A percentile compares a stretch with the other conserved stretches of the same genome.
Evolutionary conservation across 1,140 invertebrate species (phyloP).

Genomic region (Idris sp.): DNA sequence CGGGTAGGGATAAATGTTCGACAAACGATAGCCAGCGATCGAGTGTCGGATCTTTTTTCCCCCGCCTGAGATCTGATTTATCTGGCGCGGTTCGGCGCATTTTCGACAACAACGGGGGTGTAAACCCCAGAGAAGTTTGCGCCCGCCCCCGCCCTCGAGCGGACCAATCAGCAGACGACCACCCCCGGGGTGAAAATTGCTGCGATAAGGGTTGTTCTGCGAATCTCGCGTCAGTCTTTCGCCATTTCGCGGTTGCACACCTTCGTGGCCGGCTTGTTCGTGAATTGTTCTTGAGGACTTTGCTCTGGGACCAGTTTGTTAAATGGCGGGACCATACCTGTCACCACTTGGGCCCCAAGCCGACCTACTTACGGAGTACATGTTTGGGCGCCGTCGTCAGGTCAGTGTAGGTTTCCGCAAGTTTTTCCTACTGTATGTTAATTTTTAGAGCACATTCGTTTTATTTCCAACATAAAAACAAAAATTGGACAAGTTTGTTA

Average conservation of each 20-base stretch:
- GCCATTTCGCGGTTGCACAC: constrained; percentile 52
- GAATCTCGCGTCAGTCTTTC: constrained; percentile 61
- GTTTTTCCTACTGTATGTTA: constrained; percentile 38
- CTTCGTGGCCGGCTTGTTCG: too few relatives aligned
- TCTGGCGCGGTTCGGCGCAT: constrained; percentile 59
- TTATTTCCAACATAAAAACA: too few relatives aligned
- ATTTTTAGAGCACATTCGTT: too few relatives aligned
- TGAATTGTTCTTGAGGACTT: too few relatives aligned
- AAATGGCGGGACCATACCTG: constrained; percentile 90
- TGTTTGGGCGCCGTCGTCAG: constrained; percentile 92
- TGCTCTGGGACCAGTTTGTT: too few relatives aligned
- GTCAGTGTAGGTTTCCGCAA: constrained; percentile 79
- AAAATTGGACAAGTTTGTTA: too few relatives aligned
- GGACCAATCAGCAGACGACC: constrained; percentile 53
- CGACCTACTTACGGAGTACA: constrained; percentile 92
- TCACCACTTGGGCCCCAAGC: constrained; percentile 86
- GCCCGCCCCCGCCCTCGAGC: constrained; percentile 53
- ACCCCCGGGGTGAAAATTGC: constrained; percentile 32
- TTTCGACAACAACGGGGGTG: constrained; percentile 64
- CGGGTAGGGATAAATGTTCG: constrained; percentile 47
- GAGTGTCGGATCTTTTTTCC: constrained; percentile 56
- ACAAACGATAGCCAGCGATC: constrained; percentile 57
- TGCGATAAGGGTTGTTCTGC: constrained; percentile 54
- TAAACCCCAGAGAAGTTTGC: constrained; percentile 60
- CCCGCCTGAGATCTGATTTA: constrained; percentile 51